phyloP scores from a whole-genome alignment of 2,113 vertebrate genomes.

The Indicator maculatus region DNA sequence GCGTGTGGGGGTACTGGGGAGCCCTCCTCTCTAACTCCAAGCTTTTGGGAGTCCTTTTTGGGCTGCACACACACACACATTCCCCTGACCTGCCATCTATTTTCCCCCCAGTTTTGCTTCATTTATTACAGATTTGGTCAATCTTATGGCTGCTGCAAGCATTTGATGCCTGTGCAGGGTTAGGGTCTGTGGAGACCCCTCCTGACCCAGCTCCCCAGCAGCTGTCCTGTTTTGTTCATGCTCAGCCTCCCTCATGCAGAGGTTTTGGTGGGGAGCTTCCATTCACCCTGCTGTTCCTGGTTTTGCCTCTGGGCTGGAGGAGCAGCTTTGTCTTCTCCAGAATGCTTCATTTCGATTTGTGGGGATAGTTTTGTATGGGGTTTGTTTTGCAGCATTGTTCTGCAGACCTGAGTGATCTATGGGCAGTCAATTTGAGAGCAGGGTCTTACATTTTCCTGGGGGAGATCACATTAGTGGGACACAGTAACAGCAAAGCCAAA shows the following conservation, averaged over 20 bases:
- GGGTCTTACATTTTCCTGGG: not conserved
- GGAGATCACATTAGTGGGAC: accelerated
- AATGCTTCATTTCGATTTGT: accelerated
- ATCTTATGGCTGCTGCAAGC: not conserved
- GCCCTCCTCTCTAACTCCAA: not conserved
- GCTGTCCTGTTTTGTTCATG: not conserved
- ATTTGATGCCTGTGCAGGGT: not conserved
- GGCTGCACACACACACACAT: accelerated
- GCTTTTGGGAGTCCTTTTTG: not conserved
- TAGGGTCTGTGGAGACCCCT: not conserved
- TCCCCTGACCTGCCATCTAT: not conserved
- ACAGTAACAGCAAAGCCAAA: not conserved
- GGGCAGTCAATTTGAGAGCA: not conserved
- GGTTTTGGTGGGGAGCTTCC: not conserved
- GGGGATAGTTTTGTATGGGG: not conserved
- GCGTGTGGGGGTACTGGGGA: not conserved
- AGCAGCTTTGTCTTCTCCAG: not conserved
- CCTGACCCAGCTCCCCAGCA: accelerated
- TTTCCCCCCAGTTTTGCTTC: not conserved
- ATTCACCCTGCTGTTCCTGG: accelerated
- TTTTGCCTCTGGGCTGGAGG: not conserved
- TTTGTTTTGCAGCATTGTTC: not conserved
- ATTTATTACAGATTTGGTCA: not conserved
- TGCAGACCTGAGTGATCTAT: not conserved
- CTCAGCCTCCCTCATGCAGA: accelerated